Evolutionary conservation across 2,797 vertebrate species (phyloP), one percentile per base, ranked within the genome.

Genomic region (Gadopsis bispinosus): DNA sequence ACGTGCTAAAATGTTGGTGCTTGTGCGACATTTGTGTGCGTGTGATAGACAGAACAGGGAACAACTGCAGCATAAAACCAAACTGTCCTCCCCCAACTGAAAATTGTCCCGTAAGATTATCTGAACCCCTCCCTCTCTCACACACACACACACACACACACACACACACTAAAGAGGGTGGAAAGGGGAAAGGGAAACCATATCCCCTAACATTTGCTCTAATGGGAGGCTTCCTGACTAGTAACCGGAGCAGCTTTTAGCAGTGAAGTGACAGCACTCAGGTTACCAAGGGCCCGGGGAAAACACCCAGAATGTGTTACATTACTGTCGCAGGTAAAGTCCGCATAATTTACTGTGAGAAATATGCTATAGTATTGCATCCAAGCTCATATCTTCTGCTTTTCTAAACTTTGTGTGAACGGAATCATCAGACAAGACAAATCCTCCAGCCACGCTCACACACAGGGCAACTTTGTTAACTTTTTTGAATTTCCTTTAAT

Each of bases 151-250:
- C 59, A 61, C 58, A 69, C 77, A 69, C 60, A 79, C 58, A 80
- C 82, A 81, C 22, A 55, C 65, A 66, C 17, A 11, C 83, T 84
- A 82, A 79, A 83, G 66, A 82, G 77, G 60, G 84, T 80, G 61
- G 84, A 84, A 80, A 82, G 85, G 86, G 87, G 79, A 90, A 86
- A 84, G 86, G 82, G 91, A 87, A 89, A 92, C 88, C 58, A 5
- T 89, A 93, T 91, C 91, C 73, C 76, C 83, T 75, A 89, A 85
- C 93, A 93, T 92, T 91, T 92, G 89, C 89, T 92, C 92, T 93
- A 94, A 94, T 94, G 87, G 91, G 89, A 94, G 92, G 88, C 92
- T 94, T 94, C 92, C 93, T 94, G 92, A 89, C 87, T 58, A 22
- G 92, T 90, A 93, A 94, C 89, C 63, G 0, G 87, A 92, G 91